These are phyloP conservation scores for human (Homo sapiens) DNA, from an alignment of 2,113 vertebrate species.

Conservation along the genomic window DNA sequence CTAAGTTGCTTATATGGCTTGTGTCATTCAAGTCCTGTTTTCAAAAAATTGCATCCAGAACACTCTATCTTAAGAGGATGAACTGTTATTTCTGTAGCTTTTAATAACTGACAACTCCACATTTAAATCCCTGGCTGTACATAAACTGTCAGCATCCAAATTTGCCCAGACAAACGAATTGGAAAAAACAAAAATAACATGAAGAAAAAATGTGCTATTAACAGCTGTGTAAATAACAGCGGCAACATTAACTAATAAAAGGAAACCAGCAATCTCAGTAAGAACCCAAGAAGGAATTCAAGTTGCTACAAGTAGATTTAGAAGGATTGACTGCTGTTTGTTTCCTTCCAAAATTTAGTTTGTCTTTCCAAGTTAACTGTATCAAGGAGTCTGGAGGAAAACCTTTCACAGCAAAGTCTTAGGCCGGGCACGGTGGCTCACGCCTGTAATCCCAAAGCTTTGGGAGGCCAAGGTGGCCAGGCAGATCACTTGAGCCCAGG, in stretches of 20 bases:
- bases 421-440: neutral
- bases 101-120: conserved; percentile 78
- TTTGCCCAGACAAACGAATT: conserved; percentile 69
- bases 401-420: conserved; percentile 56
- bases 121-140: conserved; percentile 72
- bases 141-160: conserved; percentile 73
- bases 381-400: neutral
- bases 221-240: conserved; percentile 83
- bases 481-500: too few relatives aligned
- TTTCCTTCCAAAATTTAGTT: conserved; percentile 30
- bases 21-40: conserved; percentile 68
- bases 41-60: conserved; percentile 70
- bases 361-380: conserved; percentile 41
- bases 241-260: conserved; percentile 79
- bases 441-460: too few relatives aligned
- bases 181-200: conserved; percentile 78
- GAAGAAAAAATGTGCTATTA: conserved; percentile 57
- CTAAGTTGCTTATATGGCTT: conserved; percentile 41
- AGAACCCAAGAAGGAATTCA: conserved; percentile 69
- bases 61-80: conserved; percentile 51
- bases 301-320: neutral
- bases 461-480: too few relatives aligned
- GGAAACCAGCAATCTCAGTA: conserved; percentile 69
- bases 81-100: conserved; percentile 71
- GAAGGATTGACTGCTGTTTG: neutral